Percentiles rank a stretch among this genome's conserved stretches.
These are phyloP conservation scores for Iphiclides podalirius DNA, from an alignment of 2,888 invertebrate species.

Conservation along the genomic window DNA sequence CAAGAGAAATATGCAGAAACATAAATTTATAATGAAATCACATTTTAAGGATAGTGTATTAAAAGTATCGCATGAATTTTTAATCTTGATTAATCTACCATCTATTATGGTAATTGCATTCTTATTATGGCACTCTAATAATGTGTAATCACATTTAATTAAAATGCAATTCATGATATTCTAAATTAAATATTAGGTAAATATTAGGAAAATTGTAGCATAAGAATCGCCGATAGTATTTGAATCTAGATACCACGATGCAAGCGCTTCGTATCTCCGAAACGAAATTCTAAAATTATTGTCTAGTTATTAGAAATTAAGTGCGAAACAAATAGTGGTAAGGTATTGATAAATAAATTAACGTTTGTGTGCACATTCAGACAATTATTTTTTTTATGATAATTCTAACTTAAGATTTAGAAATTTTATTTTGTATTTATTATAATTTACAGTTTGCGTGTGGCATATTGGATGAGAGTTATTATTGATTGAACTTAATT, in stretches of 20 bases:
- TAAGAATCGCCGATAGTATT: slow-evolving; percentile 45
- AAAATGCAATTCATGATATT: slow-evolving; percentile 38
- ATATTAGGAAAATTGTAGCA: slow-evolving; percentile 32
- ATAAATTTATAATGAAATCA: too few species aligned
- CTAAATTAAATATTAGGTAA: slow-evolving; percentile 28
- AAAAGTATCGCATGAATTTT: neutral
- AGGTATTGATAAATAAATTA: slow-evolving; percentile 31
- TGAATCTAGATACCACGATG: slow-evolving; percentile 45
- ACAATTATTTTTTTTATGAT: too few species aligned
- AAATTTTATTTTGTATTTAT: neutral
- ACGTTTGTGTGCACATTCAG: slow-evolving; percentile 30
- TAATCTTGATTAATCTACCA: slow-evolving; percentile 10
- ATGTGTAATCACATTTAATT: slow-evolving; percentile 43
- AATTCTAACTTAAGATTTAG: neutral
- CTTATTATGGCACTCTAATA: slow-evolving; percentile 41
- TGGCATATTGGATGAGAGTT: too few species aligned
- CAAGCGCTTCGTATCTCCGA: slow-evolving; percentile 55
- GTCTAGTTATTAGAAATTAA: slow-evolving; percentile 61
- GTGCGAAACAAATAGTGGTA: slow-evolving; percentile 38
- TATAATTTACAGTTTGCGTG: neutral
- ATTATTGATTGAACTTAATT: too few species aligned
- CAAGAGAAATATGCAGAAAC: too few species aligned
- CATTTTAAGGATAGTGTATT: too few species aligned
- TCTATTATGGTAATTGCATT: slow-evolving; percentile 26
- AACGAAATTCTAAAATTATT: slow-evolving; percentile 76